Percentiles rank a stretch among this genome's conserved stretches.
Conservation (phyloP, 2,797 vertebrate genomes). For the Spinus olivaceus region DNA sequence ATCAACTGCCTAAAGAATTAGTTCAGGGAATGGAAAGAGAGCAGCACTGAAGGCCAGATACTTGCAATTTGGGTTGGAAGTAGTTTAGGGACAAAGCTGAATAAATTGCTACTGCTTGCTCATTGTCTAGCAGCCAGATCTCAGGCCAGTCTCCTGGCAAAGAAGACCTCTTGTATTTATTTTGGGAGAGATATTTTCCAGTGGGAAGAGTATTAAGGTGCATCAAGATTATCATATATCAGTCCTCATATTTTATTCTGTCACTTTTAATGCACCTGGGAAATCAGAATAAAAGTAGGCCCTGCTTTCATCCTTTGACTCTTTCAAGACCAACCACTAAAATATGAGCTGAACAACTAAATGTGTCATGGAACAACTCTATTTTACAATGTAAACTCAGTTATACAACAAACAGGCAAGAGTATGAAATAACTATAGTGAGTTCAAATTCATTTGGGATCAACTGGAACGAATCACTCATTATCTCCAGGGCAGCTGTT, state of each 20-base stretch:
- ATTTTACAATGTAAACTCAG: constrained; percentile 5
- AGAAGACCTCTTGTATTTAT: neutral
- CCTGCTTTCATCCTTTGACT: neutral
- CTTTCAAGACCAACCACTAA: neutral
- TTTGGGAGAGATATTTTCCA: neutral
- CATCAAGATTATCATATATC: neutral
- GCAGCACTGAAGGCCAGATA: neutral
- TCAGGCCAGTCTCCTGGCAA: neutral
- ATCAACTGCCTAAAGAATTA: neutral
- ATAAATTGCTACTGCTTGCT: neutral
- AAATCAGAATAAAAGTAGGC: neutral
- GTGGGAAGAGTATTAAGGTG: neutral
- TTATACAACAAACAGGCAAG: constrained; percentile 28
- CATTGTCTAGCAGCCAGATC: neutral
- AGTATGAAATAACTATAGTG: constrained; percentile 7
- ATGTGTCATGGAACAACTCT: neutral
- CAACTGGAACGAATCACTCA: neutral
- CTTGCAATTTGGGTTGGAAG: neutral
- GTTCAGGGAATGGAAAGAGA: neutral
- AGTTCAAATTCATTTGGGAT: constrained; percentile 19
- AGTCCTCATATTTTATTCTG: neutral
- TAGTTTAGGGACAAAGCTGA: neutral
- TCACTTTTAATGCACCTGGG: neutral
- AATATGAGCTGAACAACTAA: neutral
- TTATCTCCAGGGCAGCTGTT: constrained; percentile 34